These are phyloP conservation scores for Acrobasis suavella DNA, from an alignment of 2,888 invertebrate species.

Conservation along the genomic window DNA sequence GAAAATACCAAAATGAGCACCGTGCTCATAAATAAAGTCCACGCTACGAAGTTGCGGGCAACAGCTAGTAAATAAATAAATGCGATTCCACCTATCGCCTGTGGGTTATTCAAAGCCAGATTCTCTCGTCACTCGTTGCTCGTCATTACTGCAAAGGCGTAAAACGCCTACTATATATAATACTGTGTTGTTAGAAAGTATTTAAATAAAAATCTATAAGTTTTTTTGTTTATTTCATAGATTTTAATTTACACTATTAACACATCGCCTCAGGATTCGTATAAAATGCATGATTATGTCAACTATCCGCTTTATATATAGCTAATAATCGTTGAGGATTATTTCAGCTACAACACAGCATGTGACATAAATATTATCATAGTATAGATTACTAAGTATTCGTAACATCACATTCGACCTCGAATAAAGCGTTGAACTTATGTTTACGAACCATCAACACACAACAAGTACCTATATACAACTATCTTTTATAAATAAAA, in stretches of 20 bases:
- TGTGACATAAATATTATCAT: slow-evolving; percentile 47
- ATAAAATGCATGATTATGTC: slow-evolving; percentile 71
- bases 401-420: slow-evolving; percentile 40
- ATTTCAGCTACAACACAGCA: slow-evolving; percentile 49
- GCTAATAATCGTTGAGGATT: slow-evolving; percentile 45
- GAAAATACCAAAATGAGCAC: no score
- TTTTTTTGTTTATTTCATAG: slow-evolving; percentile 19
- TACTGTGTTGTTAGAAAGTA: no score
- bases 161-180: no score
- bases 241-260: slow-evolving; percentile 45
- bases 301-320: slow-evolving; percentile 46
- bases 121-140: slow-evolving; percentile 1
- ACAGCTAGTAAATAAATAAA: background rate
- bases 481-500: slow-evolving; percentile 42
- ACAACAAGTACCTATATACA: slow-evolving; percentile 38
- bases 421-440: slow-evolving; percentile 47
- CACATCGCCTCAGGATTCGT: slow-evolving; percentile 58
- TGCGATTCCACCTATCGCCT: background rate
- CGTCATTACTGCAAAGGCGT: slow-evolving; percentile 3
- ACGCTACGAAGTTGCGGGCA: no score
- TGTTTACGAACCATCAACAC: slow-evolving; percentile 49
- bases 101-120: background rate
- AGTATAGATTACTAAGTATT: slow-evolving; percentile 41
- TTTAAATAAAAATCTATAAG: slow-evolving; percentile 9
- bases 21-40: no score